Base-by-base conservation (phyloP, 1,140 invertebrate genomes). In the Lucilia cuprina region DNA sequence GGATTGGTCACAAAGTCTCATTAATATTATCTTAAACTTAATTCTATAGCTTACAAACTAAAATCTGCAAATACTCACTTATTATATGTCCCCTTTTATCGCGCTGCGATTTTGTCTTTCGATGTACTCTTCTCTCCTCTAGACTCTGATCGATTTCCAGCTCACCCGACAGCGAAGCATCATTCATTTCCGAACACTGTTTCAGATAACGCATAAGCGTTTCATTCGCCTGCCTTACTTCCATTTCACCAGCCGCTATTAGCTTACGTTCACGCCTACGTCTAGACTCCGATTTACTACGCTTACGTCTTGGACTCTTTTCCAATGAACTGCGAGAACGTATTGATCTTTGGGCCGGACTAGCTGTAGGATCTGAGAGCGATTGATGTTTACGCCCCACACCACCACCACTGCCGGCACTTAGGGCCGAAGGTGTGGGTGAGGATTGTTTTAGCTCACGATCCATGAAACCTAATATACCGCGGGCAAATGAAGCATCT, bases 51-150 rank as follows among this genome's bases (percentile, higher is more conserved):
- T 55, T 55, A 55, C 12, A 55, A 19, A 74, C 25, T n/a, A 70
- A 2, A 75, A 34, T 47, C n/a, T 7, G 14, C 34, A 8, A 65
- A 84, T 84, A 89, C 88, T 91, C 84, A 91, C 90, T 89, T 87
- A 91, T 89, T 74, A 91, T 86, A 83, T 91, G 89, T 12, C 90
- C 90, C 78, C 90, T 86, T 85, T 91, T 91, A 84, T 91, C 88
- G n/a, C 90, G 86, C 83, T 91, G 90, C 83, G 90, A 91, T 86
- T 91, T 90, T 74, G 90, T 91, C 85, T 91, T 91, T 30, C 90
- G 87, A 84, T 91, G 89, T 80, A 91, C 89, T n/a, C 89, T 86
- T 34, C 90, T 83, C 85, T 91, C 90, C 84, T 91, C 90, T 19
- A 86, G 84, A 74, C 87, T 91, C 80, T 91, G 89, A 88, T 91